A percentile compares a stretch with the other conserved stretches of the same genome.
phyloP scores from a whole-genome alignment of 2,113 vertebrate genomes.

The Steatornis caripensis region DNA sequence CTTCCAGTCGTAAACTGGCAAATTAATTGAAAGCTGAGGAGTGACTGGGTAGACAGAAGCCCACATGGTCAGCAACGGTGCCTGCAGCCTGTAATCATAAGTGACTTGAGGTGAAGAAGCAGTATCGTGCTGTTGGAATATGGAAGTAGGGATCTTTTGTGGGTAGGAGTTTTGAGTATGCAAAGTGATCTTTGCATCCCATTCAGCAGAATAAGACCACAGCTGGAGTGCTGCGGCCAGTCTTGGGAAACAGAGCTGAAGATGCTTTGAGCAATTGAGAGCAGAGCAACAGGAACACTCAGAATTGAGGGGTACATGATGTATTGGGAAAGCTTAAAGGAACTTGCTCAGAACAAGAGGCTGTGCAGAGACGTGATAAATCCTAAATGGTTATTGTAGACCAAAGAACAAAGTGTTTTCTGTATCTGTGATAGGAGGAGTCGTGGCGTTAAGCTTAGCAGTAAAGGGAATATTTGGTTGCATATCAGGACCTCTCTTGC shows the following conservation, averaged over 20 bases:
- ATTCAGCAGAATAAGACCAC: background rate
- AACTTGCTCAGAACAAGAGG: background rate
- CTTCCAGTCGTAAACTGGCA: background rate
- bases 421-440: background rate
- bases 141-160: background rate
- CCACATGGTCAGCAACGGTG: background rate
- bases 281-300: background rate
- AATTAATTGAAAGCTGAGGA: background rate
- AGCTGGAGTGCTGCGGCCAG: background rate
- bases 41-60: background rate
- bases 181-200: background rate
- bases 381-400: background rate
- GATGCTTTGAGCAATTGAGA: background rate
- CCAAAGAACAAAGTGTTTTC: background rate
- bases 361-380: background rate
- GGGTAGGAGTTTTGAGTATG: background rate
- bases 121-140: background rate
- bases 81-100: background rate
- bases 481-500: background rate
- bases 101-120: background rate
- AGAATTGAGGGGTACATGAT: background rate
- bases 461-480: background rate
- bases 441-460: background rate
- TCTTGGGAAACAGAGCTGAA: background rate
- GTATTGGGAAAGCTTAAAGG: background rate